Conservation (phyloP, 2,888 invertebrate genomes). For the Tridacna gigas region DNA sequence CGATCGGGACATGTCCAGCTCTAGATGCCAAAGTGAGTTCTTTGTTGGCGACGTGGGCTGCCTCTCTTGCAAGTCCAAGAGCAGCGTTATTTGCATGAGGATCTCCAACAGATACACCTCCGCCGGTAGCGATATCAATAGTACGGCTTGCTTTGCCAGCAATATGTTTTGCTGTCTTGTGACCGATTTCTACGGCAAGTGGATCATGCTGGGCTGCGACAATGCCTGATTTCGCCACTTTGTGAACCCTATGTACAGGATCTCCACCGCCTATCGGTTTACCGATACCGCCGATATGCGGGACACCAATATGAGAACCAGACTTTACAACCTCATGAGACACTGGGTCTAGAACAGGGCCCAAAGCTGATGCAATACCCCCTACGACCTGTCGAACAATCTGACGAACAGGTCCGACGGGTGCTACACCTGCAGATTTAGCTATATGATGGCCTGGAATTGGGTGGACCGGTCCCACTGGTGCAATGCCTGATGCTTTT, state of each 20-base stretch:
- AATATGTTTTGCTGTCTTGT: conserved; percentile 35
- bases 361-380: background rate
- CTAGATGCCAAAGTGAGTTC: conserved; percentile 34
- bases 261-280: conserved; percentile 11
- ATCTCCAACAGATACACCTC: conserved; percentile 38
- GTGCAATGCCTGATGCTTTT: conserved; percentile 18
- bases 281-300: background rate
- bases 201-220: conserved; percentile 38
- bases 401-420: background rate
- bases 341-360: conserved; percentile 2
- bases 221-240: conserved; percentile 42
- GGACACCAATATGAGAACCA: background rate
- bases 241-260: conserved; percentile 46
- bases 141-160: conserved; percentile 24
- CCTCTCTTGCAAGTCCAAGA: conserved; percentile 42
- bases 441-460: background rate
- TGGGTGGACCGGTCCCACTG: background rate
- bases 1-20: background rate
- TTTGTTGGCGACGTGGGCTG: conserved; percentile 42
- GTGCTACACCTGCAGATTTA: background rate
- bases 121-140: conserved; percentile 43
- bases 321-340: background rate
- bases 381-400: background rate
- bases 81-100: conserved; percentile 46
- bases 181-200: conserved; percentile 41